Evolutionary conservation across 2,888 invertebrate genomes (phyloP).

Genomic region (Cephus rjabovi): DNA sequence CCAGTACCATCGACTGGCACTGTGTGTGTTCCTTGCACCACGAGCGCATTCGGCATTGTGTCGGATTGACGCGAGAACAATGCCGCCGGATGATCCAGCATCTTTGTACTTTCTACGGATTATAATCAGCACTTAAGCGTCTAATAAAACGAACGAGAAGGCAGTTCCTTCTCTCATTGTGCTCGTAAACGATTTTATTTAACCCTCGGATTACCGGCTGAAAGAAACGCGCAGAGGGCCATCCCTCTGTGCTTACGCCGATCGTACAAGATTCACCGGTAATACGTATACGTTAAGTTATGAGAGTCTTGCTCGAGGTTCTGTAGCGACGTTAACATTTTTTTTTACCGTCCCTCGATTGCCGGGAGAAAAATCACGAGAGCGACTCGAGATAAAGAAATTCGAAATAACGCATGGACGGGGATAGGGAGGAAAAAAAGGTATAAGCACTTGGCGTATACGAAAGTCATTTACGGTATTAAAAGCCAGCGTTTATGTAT

Average conservation of each 20-base stretch:
- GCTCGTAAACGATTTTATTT: constrained; percentile 57
- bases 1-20: background rate
- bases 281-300: background rate
- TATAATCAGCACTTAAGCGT: constrained; percentile 55
- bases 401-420: background rate
- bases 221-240: constrained; percentile 22
- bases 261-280: background rate
- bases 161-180: constrained; percentile 37
- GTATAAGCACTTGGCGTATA: background rate
- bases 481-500: background rate
- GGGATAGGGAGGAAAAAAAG: background rate
- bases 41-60: constrained; percentile 20
- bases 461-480: background rate
- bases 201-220: constrained; percentile 41
- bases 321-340: background rate
- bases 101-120: constrained; percentile 48
- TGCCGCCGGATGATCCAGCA: constrained; percentile 49
- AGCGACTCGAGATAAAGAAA: background rate
- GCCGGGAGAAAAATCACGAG: background rate
- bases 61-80: constrained; percentile 44
- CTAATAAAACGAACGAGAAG: constrained; percentile 31
- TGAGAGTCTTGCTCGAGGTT: background rate
- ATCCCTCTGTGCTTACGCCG: background rate
- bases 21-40: constrained; percentile 7
- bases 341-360: background rate